Evolutionary conservation across 2,888 invertebrate species (phyloP), one percentile per base, ranked within the genome.

Genomic region (Eurytoma californica): DNA sequence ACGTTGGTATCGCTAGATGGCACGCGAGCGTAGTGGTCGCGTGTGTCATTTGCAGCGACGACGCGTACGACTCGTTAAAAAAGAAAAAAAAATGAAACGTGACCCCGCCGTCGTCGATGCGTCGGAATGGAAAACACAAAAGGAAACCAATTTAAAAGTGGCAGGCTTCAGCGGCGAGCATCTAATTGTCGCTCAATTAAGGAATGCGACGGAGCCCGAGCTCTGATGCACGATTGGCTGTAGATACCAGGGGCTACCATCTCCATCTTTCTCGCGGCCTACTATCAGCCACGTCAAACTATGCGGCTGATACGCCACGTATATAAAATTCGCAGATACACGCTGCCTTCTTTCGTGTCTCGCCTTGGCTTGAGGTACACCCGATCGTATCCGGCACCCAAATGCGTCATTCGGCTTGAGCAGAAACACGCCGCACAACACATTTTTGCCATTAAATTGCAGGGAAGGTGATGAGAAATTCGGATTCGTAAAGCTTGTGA

Each of bases 151-250:
- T 75, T 63, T 51, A 68, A 74, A 57, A 67, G 68, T 61, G 28
- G 7, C 72, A 30, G 30, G 18, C 49, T 39, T 3, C n/a, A 68
- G 66, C 51, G 14, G 39, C 24, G 30, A 67, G 67, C 53, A 69
- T 61, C 60, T 76, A 69, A 69, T 77, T 77, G 76, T 77, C 53
- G 57, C 65, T 57, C 69, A 70, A 68, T 68, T 61, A 61, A 65
- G 61, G 58, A 77, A 57, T 77, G 57, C 57, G 12, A n/a, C 24
- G 39, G 68, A 60, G 51, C n/a, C 28, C 13, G 57, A 58, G 9
- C 49, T 24, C 9, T 18, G 57, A 30, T 47, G 51, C 20, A 16
- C 24, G 61, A 61, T 61, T 61, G 61, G 28, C 24, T 14, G 61
- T 24, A 61, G 61, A 61, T 61, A 61, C 28, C 2, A 28, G 61